These are phyloP conservation scores for Remorina albescens DNA, from an alignment of 2,797 vertebrate species.

Conservation along the genomic window DNA sequence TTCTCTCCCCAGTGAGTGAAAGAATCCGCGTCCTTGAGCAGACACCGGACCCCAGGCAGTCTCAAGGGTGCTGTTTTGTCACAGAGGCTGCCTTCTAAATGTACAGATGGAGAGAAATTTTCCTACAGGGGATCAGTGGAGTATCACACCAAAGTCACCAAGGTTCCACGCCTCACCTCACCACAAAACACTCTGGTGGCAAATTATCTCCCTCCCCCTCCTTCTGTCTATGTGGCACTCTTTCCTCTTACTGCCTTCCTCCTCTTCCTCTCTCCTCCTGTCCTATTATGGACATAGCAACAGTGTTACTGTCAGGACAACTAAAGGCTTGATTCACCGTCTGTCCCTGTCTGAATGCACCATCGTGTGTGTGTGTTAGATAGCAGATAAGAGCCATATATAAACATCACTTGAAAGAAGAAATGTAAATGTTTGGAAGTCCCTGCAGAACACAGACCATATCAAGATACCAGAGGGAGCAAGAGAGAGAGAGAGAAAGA, in stretches of 20 bases:
- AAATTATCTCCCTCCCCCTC: slow-evolving; percentile 74
- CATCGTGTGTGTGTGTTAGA: slow-evolving; percentile 64
- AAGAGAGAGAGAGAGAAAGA: slow-evolving; percentile 37
- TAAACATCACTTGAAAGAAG: slow-evolving; percentile 85
- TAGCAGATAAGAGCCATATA: slow-evolving; percentile 84
- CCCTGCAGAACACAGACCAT: slow-evolving; percentile 81
- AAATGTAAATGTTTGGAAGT: slow-evolving; percentile 86
- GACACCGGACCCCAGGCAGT: slow-evolving; percentile 39
- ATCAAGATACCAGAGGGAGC: slow-evolving; percentile 78
- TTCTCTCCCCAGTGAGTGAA: slow-evolving; percentile 33
- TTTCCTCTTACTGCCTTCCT: slow-evolving; percentile 64
- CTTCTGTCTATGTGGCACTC: slow-evolving; percentile 79
- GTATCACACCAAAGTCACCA: slow-evolving; percentile 69
- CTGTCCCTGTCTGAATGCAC: slow-evolving; percentile 64
- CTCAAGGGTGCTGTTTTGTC: slow-evolving; percentile 54
- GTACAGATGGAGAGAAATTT: slow-evolving; percentile 42
- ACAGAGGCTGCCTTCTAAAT: slow-evolving; percentile 32
- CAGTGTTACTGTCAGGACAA: slow-evolving; percentile 70
- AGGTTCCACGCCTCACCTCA: slow-evolving; percentile 73
- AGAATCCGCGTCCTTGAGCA: slow-evolving; percentile 64
- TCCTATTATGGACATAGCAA: slow-evolving; percentile 84
- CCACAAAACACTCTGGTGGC: slow-evolving; percentile 76
- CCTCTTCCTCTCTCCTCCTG: slow-evolving; percentile 71
- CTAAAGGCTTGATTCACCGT: slow-evolving; percentile 79
- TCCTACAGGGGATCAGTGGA: slow-evolving; percentile 54